Base-by-base conservation (phyloP, 2,113 vertebrate genomes). In the Spilogale gracilis region DNA sequence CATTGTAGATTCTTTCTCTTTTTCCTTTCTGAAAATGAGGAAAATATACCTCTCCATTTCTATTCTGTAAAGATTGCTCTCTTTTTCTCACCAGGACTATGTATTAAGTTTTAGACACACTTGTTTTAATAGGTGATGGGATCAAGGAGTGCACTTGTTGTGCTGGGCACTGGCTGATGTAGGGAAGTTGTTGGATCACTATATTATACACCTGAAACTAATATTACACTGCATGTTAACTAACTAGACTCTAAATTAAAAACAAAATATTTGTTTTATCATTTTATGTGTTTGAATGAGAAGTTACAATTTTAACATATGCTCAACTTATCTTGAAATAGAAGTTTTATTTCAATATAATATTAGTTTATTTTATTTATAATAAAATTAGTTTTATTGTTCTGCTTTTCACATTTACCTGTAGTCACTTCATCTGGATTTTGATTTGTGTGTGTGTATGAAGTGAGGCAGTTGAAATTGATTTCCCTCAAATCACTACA, bases 291-390 rank as follows among this genome's bases (percentile, higher is more conserved):
- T 86, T 95, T 89, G 73, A 91, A 82, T 43, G 54, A 23, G 63
- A 88, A 76, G 56, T 85, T 94, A 21, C 84, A n/a, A 67, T 94
- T 94, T 96, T 52, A 96, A 38, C 45, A 71, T 58, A 50, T 80
- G 21, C n/a, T 90, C 8, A 21, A 16, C 63, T 92, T 85, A 74
- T 56, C 58, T 96, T 86, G 73, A 96, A 89, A 92, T 9, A 92
- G 25, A 76, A 67, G 32, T 61, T 61, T 61, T 61, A 25, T 61
- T 61, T 61, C 9, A 61, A 61, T 61, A 61, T 61, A 61, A 11
- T 16, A 4, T 9, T 61, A 61, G 58, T 10, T 23, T 60, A 60
- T 23, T 60, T 60, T 60, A 60, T 61, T 61, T 61, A 60, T 60
- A 60, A 60, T 60, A 60, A 23, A 23, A 25, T 61, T 81, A 81